Base-by-base conservation (phyloP, 2,113 vertebrate genomes). In the Aptenodytes patagonicus region DNA sequence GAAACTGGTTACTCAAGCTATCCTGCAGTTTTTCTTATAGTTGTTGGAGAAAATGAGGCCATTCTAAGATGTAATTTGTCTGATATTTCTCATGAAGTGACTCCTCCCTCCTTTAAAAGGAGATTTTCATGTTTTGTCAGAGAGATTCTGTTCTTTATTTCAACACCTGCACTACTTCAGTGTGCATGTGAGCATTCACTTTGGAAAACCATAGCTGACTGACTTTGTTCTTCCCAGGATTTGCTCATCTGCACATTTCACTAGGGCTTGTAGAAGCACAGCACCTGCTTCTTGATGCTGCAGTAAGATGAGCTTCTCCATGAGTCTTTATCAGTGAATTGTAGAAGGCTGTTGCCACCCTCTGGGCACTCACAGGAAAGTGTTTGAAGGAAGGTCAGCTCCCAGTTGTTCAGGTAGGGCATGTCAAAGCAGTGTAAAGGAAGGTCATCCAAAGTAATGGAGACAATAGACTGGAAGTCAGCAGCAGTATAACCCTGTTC, bases 261-360 rank as follows among this genome's bases (percentile, higher is more conserved):
- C 38, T 38, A 44, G 26, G 75, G 13, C 12, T 79, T 79, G 44
- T 8, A 83, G 84, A 90, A 86, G 49, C 20, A 62, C 29, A 83
- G 20, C 32, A 68, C 34, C 47, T 75, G 21, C 52, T 87, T 76
- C 66, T 92, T 16, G 4, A 36, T 47, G 21, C 18, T 82, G 38
- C 32, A 69, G 29, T 13, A 54, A 31, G 18, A 60, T 15, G 26
- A 76, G 13, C 20, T 82, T 75, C 58, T 75, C 34, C 57, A 38
- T 17, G 44, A 90, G 13, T 54, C 57, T 77, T 83, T 61, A 44
- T 60, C 51, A 64, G 28, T 26, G 58, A 83, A 94, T 25, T 65
- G 18, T 10, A 90, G 71, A 83, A 83, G 77, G 64, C 34, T 94
- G 49, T 97, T 96, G 80, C 83, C 83, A 89, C 68, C 72, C 76